Evolutionary conservation across 2,888 invertebrate species (phyloP), one percentile per base, ranked within the genome.

Genomic region (Pardosa pseudoannulata): DNA sequence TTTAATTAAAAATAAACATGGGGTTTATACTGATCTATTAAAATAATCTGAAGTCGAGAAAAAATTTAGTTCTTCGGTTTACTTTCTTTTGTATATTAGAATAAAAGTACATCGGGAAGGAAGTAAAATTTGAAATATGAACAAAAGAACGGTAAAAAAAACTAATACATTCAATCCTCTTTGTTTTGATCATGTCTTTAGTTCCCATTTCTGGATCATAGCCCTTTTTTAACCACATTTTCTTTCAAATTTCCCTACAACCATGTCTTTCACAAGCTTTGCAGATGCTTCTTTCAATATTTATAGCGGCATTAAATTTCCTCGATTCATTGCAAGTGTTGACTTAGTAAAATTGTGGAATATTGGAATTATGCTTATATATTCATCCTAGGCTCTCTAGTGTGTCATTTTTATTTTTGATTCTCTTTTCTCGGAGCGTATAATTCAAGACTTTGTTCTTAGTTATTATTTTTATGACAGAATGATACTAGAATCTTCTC

Each of bases 301-400:
- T 81, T 81, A 81, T 81, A 74, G 74, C 50, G 28, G 68, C 81
- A 81, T 81, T 81, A 81, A 81, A 81, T 74, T 73, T 74, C 74
- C 73, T 19, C 68, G 39, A 81, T 68, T 81, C 81, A 68, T 74
- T 70, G 81, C 67, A 56, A 56, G 74, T 81, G 81, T 81, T 81
- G 74, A 81, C 36, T 70, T 76, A 67, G 67, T 23, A 46, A 13
- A 36, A 39, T 27, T 23, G 56, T 23, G 56, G 64, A 19, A 50
- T 67, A 76, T 76, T 65, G 76, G 65, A 76, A 65, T 76, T 76
- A 46, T 50, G 76, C 75, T 46, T 74, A 67, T 67, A 67, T 67
- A 76, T 76, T 56, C 56, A 56, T 56, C 19, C 56, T 23, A 23
- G 23, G 16, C 5, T 56, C 56, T 56, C 56, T 56, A 5, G 56